Base-by-base conservation (phyloP, 2,888 invertebrate species). In the Rhyacophila evoluta region DNA sequence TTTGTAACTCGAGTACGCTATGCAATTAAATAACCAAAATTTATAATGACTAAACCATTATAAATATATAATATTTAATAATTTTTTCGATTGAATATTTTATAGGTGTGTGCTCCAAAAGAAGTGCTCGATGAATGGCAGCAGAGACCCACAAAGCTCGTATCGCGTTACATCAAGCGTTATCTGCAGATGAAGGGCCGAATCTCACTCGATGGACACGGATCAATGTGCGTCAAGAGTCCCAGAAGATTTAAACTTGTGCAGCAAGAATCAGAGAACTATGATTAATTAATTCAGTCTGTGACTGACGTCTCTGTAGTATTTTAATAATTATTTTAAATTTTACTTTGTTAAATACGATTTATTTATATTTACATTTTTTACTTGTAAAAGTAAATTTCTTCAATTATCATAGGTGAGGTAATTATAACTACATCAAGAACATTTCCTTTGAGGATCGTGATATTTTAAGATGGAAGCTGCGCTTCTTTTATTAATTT, bases 51-150 rank as follows among this genome's bases (percentile, higher is more conserved):
- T n/a, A n/a, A n/a, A n/a, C n/a, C n/a, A n/a, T n/a, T n/a, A n/a
- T n/a, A n/a, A n/a, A n/a, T n/a, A n/a, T n/a, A n/a, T n/a, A n/a
- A n/a, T n/a, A n/a, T n/a, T n/a, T n/a, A n/a, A n/a, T n/a, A 10
- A 25, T 8, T n/a, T 27, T 68, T n/a, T 1, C 5, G 12, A 28
- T 68, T 68, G 28, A 15, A 27, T 77, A 83, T 75, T 68, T 86
- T 87, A 11, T 85, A 96, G 95, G 95, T 97, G 0, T 90, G 94
- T 83, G 93, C 96, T 6, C 95, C 97, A 8, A 96, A 97, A 86
- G 96, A 97, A 86, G 95, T 96, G 0, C 87, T 98, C 85, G 93
- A 96, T 85, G 96, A 97, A 85, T 98, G 96, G 95, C 97, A 98
- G 86, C 92, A 93, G 83, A 91, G 97, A 82, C 98, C 98, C 0